Percentiles rank a stretch among this genome's conserved stretches.
Conservation (phyloP, 2,113 vertebrate species). For the Bos indicus region DNA sequence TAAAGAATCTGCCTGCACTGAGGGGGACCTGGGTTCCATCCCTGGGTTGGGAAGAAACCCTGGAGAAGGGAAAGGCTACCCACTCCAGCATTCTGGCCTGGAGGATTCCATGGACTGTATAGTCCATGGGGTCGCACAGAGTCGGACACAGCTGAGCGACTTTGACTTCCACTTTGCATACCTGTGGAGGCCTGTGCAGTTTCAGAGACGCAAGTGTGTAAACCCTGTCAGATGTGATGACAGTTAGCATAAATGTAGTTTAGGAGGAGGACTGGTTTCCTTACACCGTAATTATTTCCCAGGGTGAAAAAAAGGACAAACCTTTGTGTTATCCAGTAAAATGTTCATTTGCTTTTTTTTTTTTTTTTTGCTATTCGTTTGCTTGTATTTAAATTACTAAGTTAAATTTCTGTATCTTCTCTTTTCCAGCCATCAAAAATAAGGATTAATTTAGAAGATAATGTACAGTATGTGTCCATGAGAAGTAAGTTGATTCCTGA, state of each 20-base stretch:
- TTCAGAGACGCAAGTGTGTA: not conserved
- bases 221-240: not conserved
- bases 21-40: not conserved
- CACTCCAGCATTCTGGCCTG: not conserved
- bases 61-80: not conserved
- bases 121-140: not conserved
- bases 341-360: not conserved
- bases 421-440: conserved; percentile 69
- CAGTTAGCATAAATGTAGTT: not conserved
- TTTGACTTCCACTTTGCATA: not conserved
- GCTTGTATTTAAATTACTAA: conserved; percentile 12
- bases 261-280: not conserved
- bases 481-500: conserved; percentile 79
- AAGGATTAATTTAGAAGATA: conserved; percentile 66
- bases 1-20: not conserved
- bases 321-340: not conserved
- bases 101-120: not conserved
- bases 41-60: not conserved
- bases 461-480: conserved; percentile 57
- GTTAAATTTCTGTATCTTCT: conserved; percentile 2
- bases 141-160: not conserved
- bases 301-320: not conserved
- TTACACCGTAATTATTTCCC: not conserved
- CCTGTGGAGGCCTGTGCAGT: accelerated
- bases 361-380: not conserved